Conservation (phyloP, 1,140 invertebrate species). For the Temnothorax curvispinosus region DNA sequence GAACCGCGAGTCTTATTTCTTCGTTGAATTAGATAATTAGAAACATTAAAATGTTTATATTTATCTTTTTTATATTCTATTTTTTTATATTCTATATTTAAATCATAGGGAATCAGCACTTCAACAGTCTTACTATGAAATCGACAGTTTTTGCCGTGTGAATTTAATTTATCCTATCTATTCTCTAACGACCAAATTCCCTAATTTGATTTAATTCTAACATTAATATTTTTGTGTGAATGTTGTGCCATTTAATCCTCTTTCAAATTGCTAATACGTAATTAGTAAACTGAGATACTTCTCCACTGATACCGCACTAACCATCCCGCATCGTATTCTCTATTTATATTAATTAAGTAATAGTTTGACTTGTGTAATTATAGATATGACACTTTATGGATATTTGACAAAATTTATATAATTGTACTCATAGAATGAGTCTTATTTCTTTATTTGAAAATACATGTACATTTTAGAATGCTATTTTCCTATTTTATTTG, state of each 20-base stretch:
- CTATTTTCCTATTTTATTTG: background rate
- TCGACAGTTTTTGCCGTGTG: background rate
- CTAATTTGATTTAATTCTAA: conserved; percentile 9
- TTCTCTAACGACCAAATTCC: background rate
- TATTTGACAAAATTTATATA: conserved; percentile 7
- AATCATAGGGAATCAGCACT: conserved; percentile 11
- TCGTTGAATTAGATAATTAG: background rate
- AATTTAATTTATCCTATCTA: conserved; percentile 31
- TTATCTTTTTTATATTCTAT: background rate
- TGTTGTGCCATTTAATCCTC: conserved; percentile 20
- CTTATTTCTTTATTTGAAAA: background rate
- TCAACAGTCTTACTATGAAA: conserved; percentile 31
- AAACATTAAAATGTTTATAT: background rate
- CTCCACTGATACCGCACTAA: conserved; percentile 65
- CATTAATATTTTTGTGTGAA: background rate
- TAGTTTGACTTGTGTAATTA: background rate
- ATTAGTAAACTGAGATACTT: conserved; percentile 5
- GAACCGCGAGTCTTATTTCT: background rate
- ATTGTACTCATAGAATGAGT: background rate
- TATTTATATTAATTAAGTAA: conserved; percentile 9
- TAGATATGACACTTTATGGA: background rate
- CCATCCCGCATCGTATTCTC: conserved; percentile 51
- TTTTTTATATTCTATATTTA: background rate
- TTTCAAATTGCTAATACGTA: conserved; percentile 21
- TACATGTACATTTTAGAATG: background rate